Evolutionary conservation across 2,797 vertebrate species (phyloP), one percentile per base, ranked within the genome.

Genomic region (Salarias fasciatus): DNA sequence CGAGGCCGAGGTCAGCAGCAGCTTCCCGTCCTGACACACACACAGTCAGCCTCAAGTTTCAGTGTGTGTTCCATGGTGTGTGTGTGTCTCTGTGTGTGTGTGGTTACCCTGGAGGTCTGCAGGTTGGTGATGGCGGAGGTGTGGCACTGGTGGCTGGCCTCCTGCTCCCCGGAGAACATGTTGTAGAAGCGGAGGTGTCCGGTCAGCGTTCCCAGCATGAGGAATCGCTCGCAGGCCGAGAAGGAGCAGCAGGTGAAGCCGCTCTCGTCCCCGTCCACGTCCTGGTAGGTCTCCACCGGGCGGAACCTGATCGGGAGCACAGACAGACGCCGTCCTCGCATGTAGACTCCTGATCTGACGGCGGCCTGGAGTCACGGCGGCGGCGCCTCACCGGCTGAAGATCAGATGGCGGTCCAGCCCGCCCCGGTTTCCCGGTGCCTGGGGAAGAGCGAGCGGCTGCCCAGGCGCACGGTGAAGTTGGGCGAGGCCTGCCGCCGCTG

Each of bases 161-260:
- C 95, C 52, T 97, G 95, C 51, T 96, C 95, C 1, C 97, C 96
- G 2, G 94, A 96, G 71, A 95, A 96, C 5, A 99, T 92, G 0
- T 97, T 98, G 64, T 97, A 98, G 62, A 98, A 94, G 57, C 97
- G 97, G 71, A 99, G 85, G 82, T 95, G 95, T 6, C 97, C 97
- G 0, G 95, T 95, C 81, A 94, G 97, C 5, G 96, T 98, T 18
- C 97, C 97, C 74, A 99, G 87, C 95, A 99, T 96, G 61, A 99
- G 81, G 89, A 97, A 97, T 3, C 95, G 92, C 77, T 98, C 95
- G 8, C 94, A 92, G 5, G 96, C 96, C 0, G 97, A 98, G 82
- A 99, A 99, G 0, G 96, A 95, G 7, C 97, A 98, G 59, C 96
- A 98, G 38, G 95, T 97, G 78, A 98, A 98, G n/a, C 95, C 93